Evolutionary conservation across 2,888 invertebrate genomes (phyloP), one percentile per base, ranked within the genome.

Genomic region (Ephialtes manifestator): DNA sequence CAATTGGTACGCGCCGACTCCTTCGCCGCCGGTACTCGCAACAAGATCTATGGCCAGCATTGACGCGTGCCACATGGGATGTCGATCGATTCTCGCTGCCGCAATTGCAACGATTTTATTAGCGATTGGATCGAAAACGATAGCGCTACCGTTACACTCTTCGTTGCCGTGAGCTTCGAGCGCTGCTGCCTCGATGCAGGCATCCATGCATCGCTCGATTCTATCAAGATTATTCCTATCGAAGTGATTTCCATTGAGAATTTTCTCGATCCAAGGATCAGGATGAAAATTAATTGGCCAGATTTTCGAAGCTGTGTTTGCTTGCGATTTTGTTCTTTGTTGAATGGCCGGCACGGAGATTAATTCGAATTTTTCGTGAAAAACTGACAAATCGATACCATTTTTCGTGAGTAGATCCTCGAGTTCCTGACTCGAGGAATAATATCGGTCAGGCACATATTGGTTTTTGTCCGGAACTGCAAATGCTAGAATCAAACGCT

Each of bases 271-370:
- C 85, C 96, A 96, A 84, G 96, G 96, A 90, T 98, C 96, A 0
- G 97, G 97, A 94, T 98, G 98, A 92, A 98, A 98, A 91, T 97
- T 97, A 76, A 97, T 96, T 0, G 98, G 97, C 98, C 98, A 98
- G 60, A 95, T 93, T 75, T 95, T 94, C 15, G 95, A 95, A 5
- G 96, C 95, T 87, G 94, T 94, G 0, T 95, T 94, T 90, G 96
- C 97, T 90, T 98, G 98, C 60, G 94, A 94, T 74, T 96, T 96
- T 0, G 97, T 95, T 91, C 95, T 95, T 0, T 97, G 97, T 8
- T 96, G 93, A n/a, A 90, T 89, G 28, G 94, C 92, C 0, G 97
- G 96, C 0, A 98, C 97, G 4, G 95, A 90, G 0, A 95, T 88
- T 5, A 95, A 93, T 88, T 95, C 94, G 4, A 96, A 95, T 81